Evolutionary conservation across 2,888 invertebrate species (phyloP).

Genomic region (Coenonympha arcania): DNA sequence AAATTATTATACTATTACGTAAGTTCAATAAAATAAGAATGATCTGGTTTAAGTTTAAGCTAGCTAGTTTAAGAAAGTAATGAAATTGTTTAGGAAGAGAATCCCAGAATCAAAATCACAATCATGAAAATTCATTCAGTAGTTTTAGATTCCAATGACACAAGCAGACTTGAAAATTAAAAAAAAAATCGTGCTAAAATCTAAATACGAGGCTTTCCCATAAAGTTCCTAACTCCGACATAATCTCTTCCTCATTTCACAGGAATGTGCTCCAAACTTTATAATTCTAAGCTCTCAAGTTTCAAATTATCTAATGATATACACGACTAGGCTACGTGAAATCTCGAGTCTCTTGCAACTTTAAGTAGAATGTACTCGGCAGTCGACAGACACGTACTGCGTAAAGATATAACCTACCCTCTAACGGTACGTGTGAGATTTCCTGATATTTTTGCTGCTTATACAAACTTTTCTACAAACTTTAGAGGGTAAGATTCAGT

Average conservation of each 20-base stretch:
- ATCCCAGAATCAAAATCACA: too few species aligned
- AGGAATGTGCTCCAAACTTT: slow-evolving; percentile 15
- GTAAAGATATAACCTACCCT: slow-evolving; percentile 2
- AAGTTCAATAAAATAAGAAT: too few species aligned
- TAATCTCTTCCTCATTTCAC: slow-evolving; percentile 11
- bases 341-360: slow-evolving; percentile 5
- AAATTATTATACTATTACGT: too few species aligned
- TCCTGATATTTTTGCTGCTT: not conserved
- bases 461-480: not conserved
- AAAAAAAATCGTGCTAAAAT: not conserved
- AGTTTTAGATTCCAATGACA: too few species aligned
- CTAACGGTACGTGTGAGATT: slow-evolving; percentile 2
- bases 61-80: too few species aligned
- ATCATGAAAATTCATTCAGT: too few species aligned
- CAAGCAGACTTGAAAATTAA: too few species aligned
- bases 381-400: slow-evolving; percentile 5
- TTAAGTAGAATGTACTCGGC: slow-evolving; percentile 5
- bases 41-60: too few species aligned
- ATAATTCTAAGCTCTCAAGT: slow-evolving; percentile 18
- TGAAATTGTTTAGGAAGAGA: too few species aligned
- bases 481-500: not conserved
- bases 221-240: slow-evolving; percentile 7
- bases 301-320: slow-evolving; percentile 19
- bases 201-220: not conserved
- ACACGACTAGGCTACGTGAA: slow-evolving; percentile 11